Percentiles rank a stretch among this genome's conserved stretches.
Evolutionary conservation across 2,797 vertebrate genomes (phyloP).

Genomic region (Chaetophractus vellerosus): DNA sequence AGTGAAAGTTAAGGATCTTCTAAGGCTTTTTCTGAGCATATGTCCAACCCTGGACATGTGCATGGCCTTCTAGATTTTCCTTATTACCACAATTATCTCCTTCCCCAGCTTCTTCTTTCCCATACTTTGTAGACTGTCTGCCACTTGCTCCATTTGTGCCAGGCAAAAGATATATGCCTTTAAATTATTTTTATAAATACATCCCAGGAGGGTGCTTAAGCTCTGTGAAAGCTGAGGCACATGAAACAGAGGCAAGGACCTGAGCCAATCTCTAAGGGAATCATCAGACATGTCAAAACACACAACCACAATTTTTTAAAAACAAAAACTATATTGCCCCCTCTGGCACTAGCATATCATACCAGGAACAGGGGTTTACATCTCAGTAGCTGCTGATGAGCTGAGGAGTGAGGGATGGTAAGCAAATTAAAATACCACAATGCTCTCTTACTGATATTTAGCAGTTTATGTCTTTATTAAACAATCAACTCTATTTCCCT

Average conservation of each 20-base stretch:
- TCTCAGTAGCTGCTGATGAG: not conserved
- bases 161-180: not conserved
- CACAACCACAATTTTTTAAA: not conserved
- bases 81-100: not conserved
- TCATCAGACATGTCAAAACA: not conserved
- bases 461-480: not conserved
- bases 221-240: not conserved
- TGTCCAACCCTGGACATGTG: not conserved
- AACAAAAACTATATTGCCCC: not conserved
- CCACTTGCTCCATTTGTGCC: not conserved
- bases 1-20: not conserved
- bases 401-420: not conserved
- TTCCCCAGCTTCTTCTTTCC: not conserved
- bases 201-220: not conserved
- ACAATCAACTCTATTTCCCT: too few species aligned
- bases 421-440: not conserved
- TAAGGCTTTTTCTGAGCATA: not conserved
- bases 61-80: not conserved
- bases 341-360: not conserved
- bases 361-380: not conserved
- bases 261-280: not conserved
- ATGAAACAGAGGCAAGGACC: not conserved
- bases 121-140: not conserved
- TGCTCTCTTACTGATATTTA: not conserved
- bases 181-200: not conserved